phyloP scores from a whole-genome alignment of 2,797 vertebrate genomes.

The Hozukius guyotensis region DNA sequence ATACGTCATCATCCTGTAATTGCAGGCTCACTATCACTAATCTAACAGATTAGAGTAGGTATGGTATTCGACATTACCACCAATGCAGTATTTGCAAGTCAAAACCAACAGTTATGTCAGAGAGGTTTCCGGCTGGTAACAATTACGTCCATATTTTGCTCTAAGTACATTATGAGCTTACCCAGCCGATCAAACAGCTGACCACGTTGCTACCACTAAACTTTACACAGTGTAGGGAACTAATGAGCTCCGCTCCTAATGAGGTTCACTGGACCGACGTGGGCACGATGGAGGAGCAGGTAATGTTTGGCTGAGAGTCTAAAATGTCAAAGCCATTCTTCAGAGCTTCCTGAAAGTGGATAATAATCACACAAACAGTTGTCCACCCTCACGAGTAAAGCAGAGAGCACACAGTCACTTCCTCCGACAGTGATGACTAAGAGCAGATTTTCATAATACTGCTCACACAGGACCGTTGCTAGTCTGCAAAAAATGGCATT shows the following conservation, averaged over 20 bases:
- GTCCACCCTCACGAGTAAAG: slow-evolving; percentile 12
- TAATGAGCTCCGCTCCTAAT: slow-evolving; percentile 51
- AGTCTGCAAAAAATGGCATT: slow-evolving; percentile 27
- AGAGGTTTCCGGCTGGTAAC: slow-evolving; percentile 12
- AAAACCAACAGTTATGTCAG: not conserved
- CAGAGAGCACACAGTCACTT: slow-evolving; percentile 39
- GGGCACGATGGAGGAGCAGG: slow-evolving; percentile 25
- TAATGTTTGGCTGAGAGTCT: slow-evolving; percentile 13
- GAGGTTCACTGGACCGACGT: slow-evolving; percentile 24
- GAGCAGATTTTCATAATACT: slow-evolving; percentile 39
- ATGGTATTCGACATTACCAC: not conserved
- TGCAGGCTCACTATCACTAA: not conserved
- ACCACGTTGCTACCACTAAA: slow-evolving; percentile 16
- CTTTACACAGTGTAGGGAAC: slow-evolving; percentile 30
- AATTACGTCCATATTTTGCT: slow-evolving; percentile 30
- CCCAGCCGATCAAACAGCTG: slow-evolving; percentile 26
- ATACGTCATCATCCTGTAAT: not conserved
- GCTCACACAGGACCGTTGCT: not conserved
- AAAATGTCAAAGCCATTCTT: not conserved
- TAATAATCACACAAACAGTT: slow-evolving; percentile 12
- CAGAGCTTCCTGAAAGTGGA: not conserved
- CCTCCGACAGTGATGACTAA: slow-evolving; percentile 55
- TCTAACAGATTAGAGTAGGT: not conserved
- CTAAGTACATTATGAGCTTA: slow-evolving; percentile 3
- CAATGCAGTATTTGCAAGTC: not conserved